These are phyloP conservation scores for Chaetodon auriga DNA, from an alignment of 2,113 vertebrate genomes.

Conservation along the genomic window DNA sequence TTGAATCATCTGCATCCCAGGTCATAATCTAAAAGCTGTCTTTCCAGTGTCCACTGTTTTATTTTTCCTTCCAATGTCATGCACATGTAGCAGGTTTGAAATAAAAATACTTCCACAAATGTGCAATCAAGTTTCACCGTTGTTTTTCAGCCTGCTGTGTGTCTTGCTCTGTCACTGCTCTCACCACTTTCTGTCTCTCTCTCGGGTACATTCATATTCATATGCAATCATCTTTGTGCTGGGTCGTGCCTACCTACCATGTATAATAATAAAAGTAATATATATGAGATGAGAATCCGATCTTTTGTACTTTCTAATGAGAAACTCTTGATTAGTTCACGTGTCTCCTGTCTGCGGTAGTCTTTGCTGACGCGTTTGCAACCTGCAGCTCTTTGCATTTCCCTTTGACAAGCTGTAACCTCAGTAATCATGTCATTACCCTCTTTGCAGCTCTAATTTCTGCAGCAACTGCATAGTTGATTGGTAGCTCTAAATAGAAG, in stretches of 20 bases:
- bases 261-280: background rate
- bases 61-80: conserved; percentile 5
- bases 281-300: background rate
- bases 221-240: background rate
- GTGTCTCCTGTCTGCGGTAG: background rate
- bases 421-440: background rate
- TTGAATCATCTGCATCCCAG: conserved; percentile 3
- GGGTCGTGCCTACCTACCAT: background rate
- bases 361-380: background rate
- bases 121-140: background rate
- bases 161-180: background rate
- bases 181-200: background rate
- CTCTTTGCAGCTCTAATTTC: background rate
- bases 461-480: background rate
- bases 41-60: background rate
- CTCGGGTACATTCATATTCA: too few species aligned
- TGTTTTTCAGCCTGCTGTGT: background rate
- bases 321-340: too few species aligned
- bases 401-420: background rate
- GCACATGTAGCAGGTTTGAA: conserved; percentile 37
- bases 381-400: background rate
- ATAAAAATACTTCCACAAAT: conserved; percentile 48
- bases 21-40: conserved; percentile 14
- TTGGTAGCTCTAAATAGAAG: too few species aligned
- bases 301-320: background rate